Evolutionary conservation across 2,797 vertebrate species (phyloP), one percentile per base, ranked within the genome.

Genomic region (Scomberomorus guttatus): DNA sequence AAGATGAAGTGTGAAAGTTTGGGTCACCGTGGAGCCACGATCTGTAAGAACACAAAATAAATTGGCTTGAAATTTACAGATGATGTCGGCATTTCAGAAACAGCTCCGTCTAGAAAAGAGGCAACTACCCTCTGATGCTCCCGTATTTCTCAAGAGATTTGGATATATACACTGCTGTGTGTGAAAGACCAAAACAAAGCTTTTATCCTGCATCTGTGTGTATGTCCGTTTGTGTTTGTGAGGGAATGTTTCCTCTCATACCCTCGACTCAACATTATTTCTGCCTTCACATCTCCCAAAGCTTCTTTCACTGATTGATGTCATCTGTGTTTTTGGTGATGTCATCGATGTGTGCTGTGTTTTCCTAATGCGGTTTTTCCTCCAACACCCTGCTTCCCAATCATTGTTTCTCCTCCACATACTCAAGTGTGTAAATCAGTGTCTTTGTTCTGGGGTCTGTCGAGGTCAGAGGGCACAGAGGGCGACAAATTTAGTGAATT

Each of bases 401-500:
- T 93, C 90, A 87, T 66, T 55, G 66, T 82, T 39, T 78, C 60
- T 64, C 79, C 67, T 60, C 29, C 62, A 72, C 70, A 44, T 44
- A 51, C 75, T 52, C 25, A 72, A 48, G 77, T 79, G 75, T 93
- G 84, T 87, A 60, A 86, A 77, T 70, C 58, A 5, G 27, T 71
- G 89, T 92, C 65, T 84, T 71, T 81, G 61, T 72, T 24, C 15
- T 42, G 70, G 77, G 55, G 63, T 67, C 37, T 0, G 68, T 86
- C 79, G 14, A 65, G 80, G 80, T 77, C 67, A 37, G 90, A 91
- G 89, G 90, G 62, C 93, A 90, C 92, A 93, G 92, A 94, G 92
- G 76, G 57, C 56, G 69, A 78, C 2, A 65, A n/a, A 50, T 12
- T 11, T 7, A 18, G 4, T 0, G 15, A 32, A 44, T 54, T 72